Conservation (phyloP, 2,888 invertebrate species). For the Sphaeridia pumilis region DNA sequence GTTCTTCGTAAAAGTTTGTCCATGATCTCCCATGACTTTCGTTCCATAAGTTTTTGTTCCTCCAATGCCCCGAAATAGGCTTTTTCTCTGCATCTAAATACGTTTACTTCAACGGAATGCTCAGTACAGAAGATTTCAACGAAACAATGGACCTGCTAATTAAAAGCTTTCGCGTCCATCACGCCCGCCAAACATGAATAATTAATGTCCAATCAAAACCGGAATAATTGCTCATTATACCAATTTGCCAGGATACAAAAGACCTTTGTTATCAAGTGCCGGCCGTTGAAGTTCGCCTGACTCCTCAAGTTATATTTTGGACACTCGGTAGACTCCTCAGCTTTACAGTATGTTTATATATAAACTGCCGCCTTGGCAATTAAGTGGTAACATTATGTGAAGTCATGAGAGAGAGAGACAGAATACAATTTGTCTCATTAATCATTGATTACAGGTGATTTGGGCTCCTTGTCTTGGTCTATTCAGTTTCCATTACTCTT, state of each 20-base stretch:
- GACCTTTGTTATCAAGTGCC: neutral
- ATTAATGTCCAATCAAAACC: neutral
- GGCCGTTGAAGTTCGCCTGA: neutral
- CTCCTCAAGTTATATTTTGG: too few relatives aligned
- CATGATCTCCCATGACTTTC: constrained; percentile 2
- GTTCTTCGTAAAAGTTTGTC: constrained; percentile 7
- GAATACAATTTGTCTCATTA: neutral
- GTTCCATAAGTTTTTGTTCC: constrained; percentile 7
- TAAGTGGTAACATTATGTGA: neutral
- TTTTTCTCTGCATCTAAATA: constrained; percentile 5
- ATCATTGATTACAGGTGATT: neutral
- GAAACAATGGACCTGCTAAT: neutral
- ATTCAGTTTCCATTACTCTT: neutral
- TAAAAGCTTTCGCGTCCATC: neutral
- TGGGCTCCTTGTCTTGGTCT: too few relatives aligned
- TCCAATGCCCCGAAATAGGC: too few relatives aligned
- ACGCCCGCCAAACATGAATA: neutral
- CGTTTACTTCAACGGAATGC: neutral
- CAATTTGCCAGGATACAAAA: neutral
- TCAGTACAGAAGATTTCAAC: neutral
- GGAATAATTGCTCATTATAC: neutral
- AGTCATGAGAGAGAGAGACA: neutral
- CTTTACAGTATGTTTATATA: too few relatives aligned
- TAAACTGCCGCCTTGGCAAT: neutral
- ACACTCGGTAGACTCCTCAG: too few relatives aligned